Conservation (phyloP, 2,888 invertebrate species). For the Synanthedon formicaeformis region DNA sequence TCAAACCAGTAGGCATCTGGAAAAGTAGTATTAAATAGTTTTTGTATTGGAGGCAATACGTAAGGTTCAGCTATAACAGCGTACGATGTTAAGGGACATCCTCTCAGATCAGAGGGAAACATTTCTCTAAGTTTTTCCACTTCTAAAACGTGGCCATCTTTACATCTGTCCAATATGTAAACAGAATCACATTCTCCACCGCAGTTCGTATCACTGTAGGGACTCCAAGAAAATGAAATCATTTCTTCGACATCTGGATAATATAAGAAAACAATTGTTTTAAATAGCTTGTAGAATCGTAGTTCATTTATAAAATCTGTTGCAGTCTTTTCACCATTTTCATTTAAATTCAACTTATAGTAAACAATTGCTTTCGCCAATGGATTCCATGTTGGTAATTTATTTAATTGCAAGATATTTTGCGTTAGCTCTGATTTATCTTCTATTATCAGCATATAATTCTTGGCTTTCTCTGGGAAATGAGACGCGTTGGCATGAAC, state of each 20-base stretch:
- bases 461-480: slow-evolving; percentile 67
- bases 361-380: slow-evolving; percentile 59
- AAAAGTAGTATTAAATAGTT: slow-evolving; percentile 27
- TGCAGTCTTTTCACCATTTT: slow-evolving; percentile 32
- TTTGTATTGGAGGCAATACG: slow-evolving; percentile 48
- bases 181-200: slow-evolving; percentile 49
- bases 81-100: slow-evolving; percentile 53
- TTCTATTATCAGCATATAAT: slow-evolving; percentile 66
- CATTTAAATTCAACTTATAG: slow-evolving; percentile 39
- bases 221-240: slow-evolving; percentile 55
- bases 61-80: slow-evolving; percentile 60
- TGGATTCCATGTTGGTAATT: slow-evolving; percentile 65
- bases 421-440: slow-evolving; percentile 52
- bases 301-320: slow-evolving; percentile 52
- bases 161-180: slow-evolving; percentile 50
- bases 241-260: slow-evolving; percentile 35
- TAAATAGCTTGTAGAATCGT: slow-evolving; percentile 43
- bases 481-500: slow-evolving; percentile 63
- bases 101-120: slow-evolving; percentile 50
- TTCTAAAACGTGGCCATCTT: slow-evolving; percentile 31
- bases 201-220: slow-evolving; percentile 53
- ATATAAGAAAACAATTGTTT: slow-evolving; percentile 51
- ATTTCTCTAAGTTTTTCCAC: slow-evolving; percentile 35
- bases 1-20: slow-evolving; percentile 45
- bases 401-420: slow-evolving; percentile 57